Evolutionary conservation across 2,888 invertebrate genomes (phyloP).

Genomic region (Norana najaformis): DNA sequence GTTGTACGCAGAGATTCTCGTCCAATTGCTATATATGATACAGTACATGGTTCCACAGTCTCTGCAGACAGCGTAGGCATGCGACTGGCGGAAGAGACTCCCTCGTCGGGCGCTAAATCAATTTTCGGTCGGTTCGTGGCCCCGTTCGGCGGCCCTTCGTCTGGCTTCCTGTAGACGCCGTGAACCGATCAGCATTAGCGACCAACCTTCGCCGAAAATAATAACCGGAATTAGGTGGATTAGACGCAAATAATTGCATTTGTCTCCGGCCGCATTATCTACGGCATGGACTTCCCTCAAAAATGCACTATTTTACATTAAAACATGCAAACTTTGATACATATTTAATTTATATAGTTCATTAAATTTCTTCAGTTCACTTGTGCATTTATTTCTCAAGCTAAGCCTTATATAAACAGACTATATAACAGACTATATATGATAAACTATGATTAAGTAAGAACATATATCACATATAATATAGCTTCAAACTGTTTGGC

Average conservation of each 20-base stretch:
- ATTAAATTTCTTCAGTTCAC: no score
- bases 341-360: neutral
- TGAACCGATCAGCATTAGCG: conserved; percentile 13
- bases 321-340: neutral
- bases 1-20: neutral
- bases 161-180: neutral
- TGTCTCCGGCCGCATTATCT: neutral
- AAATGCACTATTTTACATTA: neutral
- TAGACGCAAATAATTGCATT: neutral
- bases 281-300: neutral
- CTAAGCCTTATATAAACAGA: no score
- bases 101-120: conserved; percentile 7
- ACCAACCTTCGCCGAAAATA: conserved; percentile 13
- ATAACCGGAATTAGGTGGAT: neutral
- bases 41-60: neutral
- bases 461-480: no score
- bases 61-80: neutral
- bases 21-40: neutral
- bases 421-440: no score
- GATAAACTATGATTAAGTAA: no score
- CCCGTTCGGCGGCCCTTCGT: conserved; percentile 5
- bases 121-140: neutral
- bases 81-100: neutral
- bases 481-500: no score
- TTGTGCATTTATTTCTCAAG: no score